phyloP scores from a whole-genome alignment of 2,113 vertebrate genomes.

The Oryzias curvinotus region DNA sequence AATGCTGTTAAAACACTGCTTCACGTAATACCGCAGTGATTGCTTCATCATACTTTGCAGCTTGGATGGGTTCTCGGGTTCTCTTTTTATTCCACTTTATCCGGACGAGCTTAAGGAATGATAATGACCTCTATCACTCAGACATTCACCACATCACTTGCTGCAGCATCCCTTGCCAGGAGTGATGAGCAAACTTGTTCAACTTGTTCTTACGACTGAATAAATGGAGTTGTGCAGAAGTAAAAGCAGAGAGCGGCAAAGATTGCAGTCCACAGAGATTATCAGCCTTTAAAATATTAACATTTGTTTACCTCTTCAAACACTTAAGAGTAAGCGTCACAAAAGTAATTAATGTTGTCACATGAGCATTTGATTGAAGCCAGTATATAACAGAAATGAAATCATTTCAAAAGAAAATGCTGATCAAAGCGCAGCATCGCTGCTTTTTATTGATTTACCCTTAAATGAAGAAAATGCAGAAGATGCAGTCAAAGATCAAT shows the following conservation, averaged over 20 bases:
- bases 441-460: too few relatives aligned
- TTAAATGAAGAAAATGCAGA: too few relatives aligned
- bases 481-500: too few relatives aligned
- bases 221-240: constrained; percentile 45
- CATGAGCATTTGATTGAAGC: too few relatives aligned
- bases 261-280: neutral
- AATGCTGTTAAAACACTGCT: constrained; percentile 1
- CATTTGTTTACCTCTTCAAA: neutral
- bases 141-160: constrained; percentile 30
- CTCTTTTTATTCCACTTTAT: constrained; percentile 38
- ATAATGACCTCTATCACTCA: constrained; percentile 37
- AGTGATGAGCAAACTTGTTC: constrained; percentile 39
- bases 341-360: too few relatives aligned
- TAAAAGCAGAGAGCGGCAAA: neutral
- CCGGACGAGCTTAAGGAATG: constrained; percentile 50
- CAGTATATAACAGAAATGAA: too few relatives aligned
- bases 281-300: neutral
- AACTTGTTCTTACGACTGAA: constrained; percentile 53
- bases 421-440: too few relatives aligned
- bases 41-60: constrained; percentile 5
- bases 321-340: too few relatives aligned
- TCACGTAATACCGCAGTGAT: constrained; percentile 13
- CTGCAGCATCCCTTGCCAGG: constrained; percentile 30
- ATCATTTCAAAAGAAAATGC: too few relatives aligned
- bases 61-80: constrained; percentile 1